These are phyloP conservation scores for Sula dactylatra DNA, from an alignment of 2,113 vertebrate genomes.

Conservation along the genomic window DNA sequence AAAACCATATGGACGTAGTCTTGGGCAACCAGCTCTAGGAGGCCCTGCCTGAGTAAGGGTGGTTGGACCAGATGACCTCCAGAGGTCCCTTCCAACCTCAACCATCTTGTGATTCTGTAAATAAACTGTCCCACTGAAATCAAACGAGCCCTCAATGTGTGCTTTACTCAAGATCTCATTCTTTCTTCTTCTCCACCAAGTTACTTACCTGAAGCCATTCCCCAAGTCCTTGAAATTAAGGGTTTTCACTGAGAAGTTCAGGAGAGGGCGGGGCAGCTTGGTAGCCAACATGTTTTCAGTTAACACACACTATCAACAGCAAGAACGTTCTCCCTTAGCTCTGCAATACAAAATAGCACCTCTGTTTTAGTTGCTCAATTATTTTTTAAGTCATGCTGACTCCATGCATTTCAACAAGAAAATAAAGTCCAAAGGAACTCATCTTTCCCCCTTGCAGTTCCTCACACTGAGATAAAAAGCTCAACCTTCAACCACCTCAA, in stretches of 20 bases:
- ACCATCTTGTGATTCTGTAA: neutral
- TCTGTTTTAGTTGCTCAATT: neutral
- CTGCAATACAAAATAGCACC: slow-evolving; percentile 63
- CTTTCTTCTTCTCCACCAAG: neutral
- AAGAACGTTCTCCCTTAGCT: neutral
- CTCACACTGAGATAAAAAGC: neutral
- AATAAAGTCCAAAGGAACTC: slow-evolving; percentile 29
- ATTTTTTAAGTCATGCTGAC: slow-evolving; percentile 21
- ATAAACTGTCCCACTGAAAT: neutral
- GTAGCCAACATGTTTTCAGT: slow-evolving; percentile 57
- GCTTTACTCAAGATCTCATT: neutral
- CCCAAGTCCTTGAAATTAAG: slow-evolving; percentile 31
- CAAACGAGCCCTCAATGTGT: neutral
- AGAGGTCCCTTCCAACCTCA: neutral
- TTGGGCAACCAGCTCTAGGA: neutral
- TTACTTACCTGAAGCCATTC: slow-evolving; percentile 56
- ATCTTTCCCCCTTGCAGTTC: neutral
- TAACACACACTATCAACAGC: neutral
- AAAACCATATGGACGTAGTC: neutral
- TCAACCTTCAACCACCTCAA: neutral
- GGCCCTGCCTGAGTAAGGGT: neutral
- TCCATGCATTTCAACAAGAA: neutral
- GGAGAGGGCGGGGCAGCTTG: slow-evolving; percentile 61
- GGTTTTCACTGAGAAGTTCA: slow-evolving; percentile 44
- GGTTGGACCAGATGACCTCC: neutral